Conservation (phyloP, 2,797 vertebrate genomes). For the Cossypha dichroa region DNA sequence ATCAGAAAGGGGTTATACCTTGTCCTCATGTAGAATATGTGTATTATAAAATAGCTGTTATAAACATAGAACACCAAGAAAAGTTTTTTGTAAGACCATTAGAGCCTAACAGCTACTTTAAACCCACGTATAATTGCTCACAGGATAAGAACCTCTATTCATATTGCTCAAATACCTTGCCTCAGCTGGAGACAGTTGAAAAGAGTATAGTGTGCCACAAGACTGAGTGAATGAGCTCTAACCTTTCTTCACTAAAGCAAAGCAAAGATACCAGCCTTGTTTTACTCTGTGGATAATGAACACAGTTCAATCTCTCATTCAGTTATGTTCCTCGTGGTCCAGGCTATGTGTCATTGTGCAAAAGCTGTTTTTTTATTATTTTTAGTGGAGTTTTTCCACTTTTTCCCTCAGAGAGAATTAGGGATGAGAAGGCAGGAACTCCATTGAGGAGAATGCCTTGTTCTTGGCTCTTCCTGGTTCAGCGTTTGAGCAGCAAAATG, state of each 20-base stretch:
- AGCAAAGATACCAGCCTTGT: slow-evolving; percentile 44
- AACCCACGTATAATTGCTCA: slow-evolving; percentile 27
- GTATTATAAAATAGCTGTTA: neutral
- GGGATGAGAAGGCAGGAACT: neutral
- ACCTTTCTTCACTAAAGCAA: slow-evolving; percentile 18
- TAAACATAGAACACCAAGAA: neutral
- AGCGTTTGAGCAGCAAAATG: neutral
- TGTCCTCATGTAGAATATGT: neutral
- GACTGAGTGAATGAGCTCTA: slow-evolving; percentile 29
- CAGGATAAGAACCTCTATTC: slow-evolving; percentile 47
- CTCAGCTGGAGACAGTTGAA: slow-evolving; percentile 41
- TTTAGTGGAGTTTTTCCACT: neutral
- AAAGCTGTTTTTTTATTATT: neutral
- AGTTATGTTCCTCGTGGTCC: neutral
- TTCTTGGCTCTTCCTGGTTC: neutral
- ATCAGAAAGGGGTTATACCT: slow-evolving; percentile 5
- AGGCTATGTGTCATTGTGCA: neutral
- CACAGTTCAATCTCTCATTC: neutral
- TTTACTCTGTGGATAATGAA: slow-evolving; percentile 31
- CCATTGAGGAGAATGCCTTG: neutral
- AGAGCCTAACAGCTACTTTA: slow-evolving; percentile 5
- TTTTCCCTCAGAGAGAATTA: neutral
- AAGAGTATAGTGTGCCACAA: slow-evolving; percentile 27
- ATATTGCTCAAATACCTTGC: slow-evolving; percentile 48
- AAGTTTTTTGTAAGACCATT: neutral